Conservation (phyloP, 2,797 vertebrate genomes). For the Propithecus perrieri region DNA sequence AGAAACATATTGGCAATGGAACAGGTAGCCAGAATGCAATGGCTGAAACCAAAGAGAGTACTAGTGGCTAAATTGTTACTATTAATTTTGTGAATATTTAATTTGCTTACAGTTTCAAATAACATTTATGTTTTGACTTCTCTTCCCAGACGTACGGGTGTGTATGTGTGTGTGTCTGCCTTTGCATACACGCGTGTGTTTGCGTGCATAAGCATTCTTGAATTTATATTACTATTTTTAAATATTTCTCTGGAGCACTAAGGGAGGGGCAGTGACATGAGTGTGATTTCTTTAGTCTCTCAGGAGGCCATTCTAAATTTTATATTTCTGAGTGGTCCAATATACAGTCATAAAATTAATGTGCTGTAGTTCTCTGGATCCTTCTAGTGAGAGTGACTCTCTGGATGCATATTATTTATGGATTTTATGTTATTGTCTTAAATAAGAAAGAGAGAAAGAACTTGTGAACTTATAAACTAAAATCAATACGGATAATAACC, state of each 20-base stretch:
- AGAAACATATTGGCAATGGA: not conserved
- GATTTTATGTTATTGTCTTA: constrained; percentile 62
- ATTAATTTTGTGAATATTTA: not conserved
- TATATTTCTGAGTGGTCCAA: not conserved
- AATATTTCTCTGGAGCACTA: not conserved
- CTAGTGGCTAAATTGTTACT: not conserved
- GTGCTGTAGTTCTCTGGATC: not conserved
- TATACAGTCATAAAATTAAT: constrained; percentile 41
- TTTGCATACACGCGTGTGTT: not conserved
- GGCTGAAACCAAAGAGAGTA: not conserved
- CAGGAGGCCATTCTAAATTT: constrained; percentile 5
- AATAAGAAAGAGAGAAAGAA: constrained; percentile 20
- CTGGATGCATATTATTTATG: constrained; percentile 54
- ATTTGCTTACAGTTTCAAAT: not conserved
- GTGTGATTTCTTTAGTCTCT: not conserved
- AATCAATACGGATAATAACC: constrained; percentile 57
- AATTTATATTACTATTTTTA: not conserved
- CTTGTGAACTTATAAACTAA: constrained; percentile 49
- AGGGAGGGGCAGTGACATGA: not conserved
- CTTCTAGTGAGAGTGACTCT: constrained; percentile 30
- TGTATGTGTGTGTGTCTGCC: not conserved
- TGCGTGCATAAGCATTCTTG: not conserved
- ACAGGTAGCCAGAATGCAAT: not conserved
- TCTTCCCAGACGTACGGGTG: not conserved
- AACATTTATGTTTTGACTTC: not conserved